phyloP scores from a whole-genome alignment of 2,797 vertebrate species.

The Tragopan temminckii region DNA sequence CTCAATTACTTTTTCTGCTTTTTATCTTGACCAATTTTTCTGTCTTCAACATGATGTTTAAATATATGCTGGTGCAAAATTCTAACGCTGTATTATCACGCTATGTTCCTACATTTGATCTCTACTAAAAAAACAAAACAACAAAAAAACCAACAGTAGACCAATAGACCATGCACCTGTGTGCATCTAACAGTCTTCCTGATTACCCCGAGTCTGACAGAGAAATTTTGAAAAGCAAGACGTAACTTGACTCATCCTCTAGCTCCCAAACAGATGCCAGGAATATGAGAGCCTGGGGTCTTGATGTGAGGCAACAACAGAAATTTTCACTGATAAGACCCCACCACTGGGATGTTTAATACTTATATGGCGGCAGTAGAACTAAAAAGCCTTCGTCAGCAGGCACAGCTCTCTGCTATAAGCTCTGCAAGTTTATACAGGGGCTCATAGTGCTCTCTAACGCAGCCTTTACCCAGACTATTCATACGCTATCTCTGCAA shows the following conservation, averaged over 20 bases:
- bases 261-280: neutral
- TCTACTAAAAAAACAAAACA: neutral
- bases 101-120: neutral
- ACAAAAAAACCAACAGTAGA: neutral
- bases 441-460: neutral
- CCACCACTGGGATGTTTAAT: neutral
- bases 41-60: neutral
- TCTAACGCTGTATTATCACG: neutral
- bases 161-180: neutral
- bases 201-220: fast-evolving
- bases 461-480: neutral
- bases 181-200: neutral
- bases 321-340: neutral
- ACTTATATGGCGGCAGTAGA: neutral
- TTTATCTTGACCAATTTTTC: neutral
- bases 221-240: neutral
- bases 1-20: neutral
- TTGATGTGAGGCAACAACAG: neutral
- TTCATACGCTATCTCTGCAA: neutral
- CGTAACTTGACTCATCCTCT: neutral
- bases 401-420: neutral
- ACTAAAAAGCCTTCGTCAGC: neutral
- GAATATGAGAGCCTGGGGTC: neutral
- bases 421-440: neutral
- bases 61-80: neutral